These are phyloP conservation scores for Nemotelus nigrinus DNA, from an alignment of 2,888 invertebrate species.

Conservation along the genomic window DNA sequence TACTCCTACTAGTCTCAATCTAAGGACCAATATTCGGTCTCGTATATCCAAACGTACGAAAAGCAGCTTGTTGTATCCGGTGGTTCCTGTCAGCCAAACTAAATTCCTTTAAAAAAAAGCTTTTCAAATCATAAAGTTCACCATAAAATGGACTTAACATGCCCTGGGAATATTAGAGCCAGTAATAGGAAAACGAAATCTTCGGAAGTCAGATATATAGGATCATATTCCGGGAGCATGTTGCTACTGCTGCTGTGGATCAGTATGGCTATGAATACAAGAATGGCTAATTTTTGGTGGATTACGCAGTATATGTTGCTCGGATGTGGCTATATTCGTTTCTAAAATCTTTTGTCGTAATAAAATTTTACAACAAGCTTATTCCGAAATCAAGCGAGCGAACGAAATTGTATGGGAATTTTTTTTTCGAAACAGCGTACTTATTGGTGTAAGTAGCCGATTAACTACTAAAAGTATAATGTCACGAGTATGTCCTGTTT, in stretches of 20 bases:
- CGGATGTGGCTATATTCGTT: not conserved
- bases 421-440: too few relatives aligned
- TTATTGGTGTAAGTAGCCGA: too few relatives aligned
- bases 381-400: not conserved
- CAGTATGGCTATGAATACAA: constrained; percentile 3
- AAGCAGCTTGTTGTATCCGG: not conserved
- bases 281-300: constrained; percentile 34
- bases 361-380: constrained; percentile 34
- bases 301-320: not conserved
- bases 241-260: too few relatives aligned
- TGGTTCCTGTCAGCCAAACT: constrained; percentile 24
- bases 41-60: too few relatives aligned
- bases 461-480: too few relatives aligned
- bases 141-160: constrained; percentile 39
- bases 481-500: too few relatives aligned
- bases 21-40: not conserved
- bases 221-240: too few relatives aligned
- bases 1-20: not conserved
- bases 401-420: not conserved
- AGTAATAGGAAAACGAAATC: not conserved
- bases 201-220: too few relatives aligned
- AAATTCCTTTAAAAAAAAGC: constrained; percentile 29
- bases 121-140: constrained; percentile 37
- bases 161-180: constrained; percentile 16
- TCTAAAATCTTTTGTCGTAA: not conserved